Base-by-base conservation (phyloP, 2,113 vertebrate species). In the Macquaria ambigua region DNA sequence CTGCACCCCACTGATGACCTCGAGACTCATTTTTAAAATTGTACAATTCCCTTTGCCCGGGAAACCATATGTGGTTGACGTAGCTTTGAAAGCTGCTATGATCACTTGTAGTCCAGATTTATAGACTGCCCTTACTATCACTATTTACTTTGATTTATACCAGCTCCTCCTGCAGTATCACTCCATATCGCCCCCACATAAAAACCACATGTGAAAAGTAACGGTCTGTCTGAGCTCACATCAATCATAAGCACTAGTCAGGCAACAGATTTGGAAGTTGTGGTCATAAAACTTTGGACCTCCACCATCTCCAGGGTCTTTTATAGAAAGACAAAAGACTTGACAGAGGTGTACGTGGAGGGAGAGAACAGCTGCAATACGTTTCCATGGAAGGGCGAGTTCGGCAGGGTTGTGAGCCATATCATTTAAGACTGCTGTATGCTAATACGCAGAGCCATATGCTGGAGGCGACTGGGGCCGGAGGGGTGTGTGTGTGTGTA, bases 181-280 rank as follows among this genome's bases (percentile, higher is more conserved):
- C 39, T 83, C 62, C 53, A 46, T 31, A 79, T 89, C 79, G 53
- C 61, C 52, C 39, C 25, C 52, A 52, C 39, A 90, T 86, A 69
- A 84, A 85, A 80, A 84, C 21, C 92, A 91, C 87, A 89, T 93
- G 90, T 89, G 81, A 72, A 73, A 77, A 73, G 69, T 37, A 39
- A 71, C 6, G 20, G 43, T 58, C 46, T 55, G 34, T 73, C 53
- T 28, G 50, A 37, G 74, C 76, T 55, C 41, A 7, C 80, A 82
- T 92, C 67, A 81, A 52, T 93, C 89, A 86, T 23, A 58, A 41
- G 59, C 62, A 20, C 41, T 72, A 74, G 85, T 81, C 89, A 86
- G 70, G 76, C 67, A 34, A 25, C n/a, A 63, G 82, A 66, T 74
- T 73, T 85, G 43, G 74, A 92, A 76, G 59, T 14, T 20, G 12